These are phyloP conservation scores for Araneus ventricosus DNA, from an alignment of 1,140 invertebrate genomes.

Conservation along the genomic window DNA sequence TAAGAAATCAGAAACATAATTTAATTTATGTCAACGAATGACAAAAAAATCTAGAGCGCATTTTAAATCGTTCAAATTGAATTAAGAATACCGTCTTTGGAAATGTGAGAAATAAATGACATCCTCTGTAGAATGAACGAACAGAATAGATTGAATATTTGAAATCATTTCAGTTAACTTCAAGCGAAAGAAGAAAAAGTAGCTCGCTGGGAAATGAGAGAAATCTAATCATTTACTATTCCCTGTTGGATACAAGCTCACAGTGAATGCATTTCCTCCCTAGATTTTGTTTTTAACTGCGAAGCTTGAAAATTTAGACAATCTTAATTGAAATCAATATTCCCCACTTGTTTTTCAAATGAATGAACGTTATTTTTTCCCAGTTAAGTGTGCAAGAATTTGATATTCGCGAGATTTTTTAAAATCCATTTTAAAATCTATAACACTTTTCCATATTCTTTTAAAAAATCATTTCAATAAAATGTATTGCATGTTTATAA, in stretches of 20 bases:
- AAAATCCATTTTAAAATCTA: too few species aligned
- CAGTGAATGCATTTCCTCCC: neutral
- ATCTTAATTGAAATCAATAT: neutral
- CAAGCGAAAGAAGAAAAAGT: neutral
- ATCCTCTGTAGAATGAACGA: neutral
- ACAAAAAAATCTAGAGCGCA: neutral
- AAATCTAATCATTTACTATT: neutral
- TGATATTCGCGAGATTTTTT: too few species aligned
- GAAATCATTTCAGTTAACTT: constrained; percentile 14
- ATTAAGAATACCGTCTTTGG: constrained; percentile 10
- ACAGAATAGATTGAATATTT: constrained; percentile 29
- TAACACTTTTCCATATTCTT: too few species aligned
- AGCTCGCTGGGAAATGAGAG: neutral
- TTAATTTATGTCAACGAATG: neutral
- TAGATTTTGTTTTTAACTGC: neutral
- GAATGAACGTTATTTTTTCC: neutral
- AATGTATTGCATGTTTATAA: too few species aligned
- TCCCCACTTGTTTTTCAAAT: neutral
- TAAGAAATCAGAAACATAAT: constrained; percentile 31
- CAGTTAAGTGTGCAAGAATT: neutral
- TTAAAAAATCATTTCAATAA: too few species aligned
- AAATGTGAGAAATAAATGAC: constrained; percentile 33
- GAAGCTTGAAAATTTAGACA: neutral
- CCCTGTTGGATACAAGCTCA: neutral
- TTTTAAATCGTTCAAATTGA: constrained; percentile 21